Base-by-base conservation (phyloP, 2,113 vertebrate species). In the Nyctereutes procyonoides region DNA sequence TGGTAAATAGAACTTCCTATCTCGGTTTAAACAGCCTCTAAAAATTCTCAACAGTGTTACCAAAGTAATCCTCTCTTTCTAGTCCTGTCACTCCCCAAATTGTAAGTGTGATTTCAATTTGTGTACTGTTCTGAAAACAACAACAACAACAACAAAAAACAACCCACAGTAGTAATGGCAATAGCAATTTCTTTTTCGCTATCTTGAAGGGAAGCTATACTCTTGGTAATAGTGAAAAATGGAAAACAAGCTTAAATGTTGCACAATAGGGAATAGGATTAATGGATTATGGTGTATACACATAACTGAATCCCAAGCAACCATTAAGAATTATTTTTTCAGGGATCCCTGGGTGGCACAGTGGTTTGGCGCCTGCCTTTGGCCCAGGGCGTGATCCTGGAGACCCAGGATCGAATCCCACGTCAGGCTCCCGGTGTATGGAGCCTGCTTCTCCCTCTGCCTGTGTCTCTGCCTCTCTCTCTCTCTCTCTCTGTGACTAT, bases 321-420 rank as follows among this genome's bases (percentile, higher is more conserved):
- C 4, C 63, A 38, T 17, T 85, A 76, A 88, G 76, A 92, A 90
- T 92, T 81, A 87, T 73, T 83, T 96, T 67, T n/a, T 69, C 35
- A 35, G n/a, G n/a, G n/a, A n/a, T n/a, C n/a, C n/a, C n/a, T n/a
- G n/a, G n/a, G n/a, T n/a, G n/a, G n/a, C n/a, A n/a, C n/a, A n/a
- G n/a, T n/a, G n/a, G n/a, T n/a, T n/a, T n/a, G n/a, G n/a, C n/a
- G n/a, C n/a, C n/a, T n/a, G n/a, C n/a, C n/a, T n/a, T n/a, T n/a
- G n/a, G n/a, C n/a, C n/a, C n/a, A n/a, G n/a, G n/a, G n/a, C n/a
- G n/a, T n/a, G n/a, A n/a, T n/a, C n/a, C n/a, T n/a, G n/a, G n/a
- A n/a, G n/a, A n/a, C n/a, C n/a, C n/a, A n/a, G n/a, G n/a, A n/a
- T n/a, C n/a, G n/a, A n/a, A n/a, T n/a, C n/a, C n/a, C n/a, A n/a